Conservation (phyloP, 2,113 vertebrate species). For the Bombycilla garrulus region DNA sequence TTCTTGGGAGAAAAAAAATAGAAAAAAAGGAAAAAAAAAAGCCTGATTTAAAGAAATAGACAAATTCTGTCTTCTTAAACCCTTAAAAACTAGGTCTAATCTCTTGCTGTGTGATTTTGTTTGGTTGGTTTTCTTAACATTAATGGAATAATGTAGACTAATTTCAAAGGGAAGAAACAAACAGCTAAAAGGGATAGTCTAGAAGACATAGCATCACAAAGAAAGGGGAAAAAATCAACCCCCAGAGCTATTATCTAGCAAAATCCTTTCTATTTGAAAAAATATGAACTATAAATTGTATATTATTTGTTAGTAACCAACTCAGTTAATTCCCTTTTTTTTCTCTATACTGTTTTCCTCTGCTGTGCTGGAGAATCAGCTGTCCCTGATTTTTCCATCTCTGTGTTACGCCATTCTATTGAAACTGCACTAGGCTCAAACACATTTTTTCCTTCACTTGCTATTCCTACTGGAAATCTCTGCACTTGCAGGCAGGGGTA, state of each 20-base stretch:
- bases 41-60: background rate
- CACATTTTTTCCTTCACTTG: background rate
- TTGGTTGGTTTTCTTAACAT: background rate
- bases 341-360: background rate
- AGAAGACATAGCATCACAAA: background rate
- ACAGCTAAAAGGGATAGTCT: background rate
- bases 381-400: background rate
- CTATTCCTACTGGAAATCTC: background rate
- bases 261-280: background rate
- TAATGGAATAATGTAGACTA: background rate
- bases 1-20: rapidly evolving
- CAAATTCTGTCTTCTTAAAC: background rate
- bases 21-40: background rate
- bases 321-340: background rate
- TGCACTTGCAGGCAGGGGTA: background rate
- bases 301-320: background rate
- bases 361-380: background rate
- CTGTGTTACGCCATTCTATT: background rate
- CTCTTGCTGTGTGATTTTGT: background rate
- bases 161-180: background rate
- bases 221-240: background rate
- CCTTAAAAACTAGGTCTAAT: background rate
- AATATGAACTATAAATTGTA: background rate
- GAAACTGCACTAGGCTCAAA: background rate
- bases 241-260: background rate